Base-by-base conservation (phyloP, 1,140 invertebrate species). In the Polyergus mexicanus region DNA sequence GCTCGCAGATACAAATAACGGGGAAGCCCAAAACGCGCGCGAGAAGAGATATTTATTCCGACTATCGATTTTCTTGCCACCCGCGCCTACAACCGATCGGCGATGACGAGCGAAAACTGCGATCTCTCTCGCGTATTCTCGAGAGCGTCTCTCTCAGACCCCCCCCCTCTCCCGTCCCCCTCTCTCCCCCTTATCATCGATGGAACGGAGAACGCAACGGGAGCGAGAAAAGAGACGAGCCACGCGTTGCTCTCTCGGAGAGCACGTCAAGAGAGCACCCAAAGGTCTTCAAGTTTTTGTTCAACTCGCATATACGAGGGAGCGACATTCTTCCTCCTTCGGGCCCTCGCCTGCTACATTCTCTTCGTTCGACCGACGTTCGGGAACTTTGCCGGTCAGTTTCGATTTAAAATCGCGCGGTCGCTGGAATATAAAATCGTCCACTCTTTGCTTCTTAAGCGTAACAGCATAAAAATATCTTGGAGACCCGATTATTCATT, bases 221-320 rank as follows among this genome's bases (percentile, higher is more conserved):
- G 54, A 74, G 66, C 78, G 65, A 81, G 38, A 28, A 38, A 72
- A 62, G 66, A 81, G 66, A 81, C 35, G 22, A 81, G 78, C 19
- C 38, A 66, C 65, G 44, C 35, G 76, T 10, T 68, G 63, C 54
- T 44, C 38, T 22, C 60, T 76, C 58, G 25, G 22, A 32, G 68
- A 83, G 54, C 78, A 60, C 78, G 54, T 74, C 78, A 74, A 47
- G 54, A 44, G 78, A 83, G 68, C 54, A 83, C 68, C 78, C 28
- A 83, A 74, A 83, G 78, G 78, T 83, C 78, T 83, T 83, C 78
- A 83, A 83, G 78, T 83, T 83, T 83, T 83, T 83, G 78, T 35
- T 44, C 35, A 72, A 47, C 68, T 80, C 76, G 66, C 68, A 83
- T 74, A 69, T 74, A 69, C 68, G 25, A 81, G 54, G 54, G 78